Percentiles rank a stretch among this genome's conserved stretches.
Conservation (phyloP, 2,888 invertebrate species). For the Agriopis leucophaearia region DNA sequence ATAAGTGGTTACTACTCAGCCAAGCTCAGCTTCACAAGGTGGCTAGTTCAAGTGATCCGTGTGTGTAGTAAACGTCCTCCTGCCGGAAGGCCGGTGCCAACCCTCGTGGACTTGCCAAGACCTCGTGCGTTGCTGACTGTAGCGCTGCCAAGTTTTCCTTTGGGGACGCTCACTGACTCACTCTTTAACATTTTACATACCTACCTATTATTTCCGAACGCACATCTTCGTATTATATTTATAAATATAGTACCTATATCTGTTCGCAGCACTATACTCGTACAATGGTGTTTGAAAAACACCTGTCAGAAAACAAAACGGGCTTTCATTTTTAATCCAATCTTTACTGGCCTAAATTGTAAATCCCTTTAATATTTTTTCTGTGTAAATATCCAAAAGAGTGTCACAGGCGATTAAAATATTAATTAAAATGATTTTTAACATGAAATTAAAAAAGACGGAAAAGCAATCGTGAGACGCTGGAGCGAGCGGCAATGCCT, state of each 20-base stretch:
- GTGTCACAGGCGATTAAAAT: background rate
- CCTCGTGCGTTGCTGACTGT: background rate
- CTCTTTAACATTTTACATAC: background rate
- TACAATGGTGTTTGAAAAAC: no score
- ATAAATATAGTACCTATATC: no score
- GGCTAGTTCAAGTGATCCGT: background rate
- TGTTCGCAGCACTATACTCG: no score
- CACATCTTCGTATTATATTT: background rate
- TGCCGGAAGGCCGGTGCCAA: background rate
- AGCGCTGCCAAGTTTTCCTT: conserved; percentile 12
- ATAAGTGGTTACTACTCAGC: no score
- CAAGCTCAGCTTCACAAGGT: no score
- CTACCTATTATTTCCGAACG: background rate
- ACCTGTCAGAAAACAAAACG: no score
- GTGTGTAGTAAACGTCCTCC: background rate
- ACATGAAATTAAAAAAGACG: conserved; percentile 3
- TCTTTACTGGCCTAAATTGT: background rate
- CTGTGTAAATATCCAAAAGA: background rate
- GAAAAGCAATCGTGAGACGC: background rate
- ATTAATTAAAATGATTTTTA: background rate
- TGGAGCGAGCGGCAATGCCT: background rate
- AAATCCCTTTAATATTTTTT: background rate
- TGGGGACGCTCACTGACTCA: conserved; percentile 6
- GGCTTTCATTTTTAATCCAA: background rate
- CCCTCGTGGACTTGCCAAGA: conserved; percentile 1